These are phyloP conservation scores for Bombus turneri DNA, from an alignment of 1,140 invertebrate genomes.

Conservation along the genomic window DNA sequence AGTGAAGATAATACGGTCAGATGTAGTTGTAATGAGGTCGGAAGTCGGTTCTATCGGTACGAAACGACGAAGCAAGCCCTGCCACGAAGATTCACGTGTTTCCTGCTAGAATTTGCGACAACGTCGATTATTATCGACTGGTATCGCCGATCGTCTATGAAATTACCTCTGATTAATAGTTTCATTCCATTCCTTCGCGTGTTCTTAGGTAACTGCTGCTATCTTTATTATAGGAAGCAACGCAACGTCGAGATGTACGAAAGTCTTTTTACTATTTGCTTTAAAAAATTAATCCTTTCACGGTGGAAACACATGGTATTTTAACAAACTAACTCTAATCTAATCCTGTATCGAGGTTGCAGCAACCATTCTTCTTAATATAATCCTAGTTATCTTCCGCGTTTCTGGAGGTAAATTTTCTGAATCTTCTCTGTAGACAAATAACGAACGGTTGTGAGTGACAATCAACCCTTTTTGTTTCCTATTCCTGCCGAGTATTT, in stretches of 20 bases:
- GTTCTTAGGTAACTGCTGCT: neutral
- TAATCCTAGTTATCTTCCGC: too few relatives aligned
- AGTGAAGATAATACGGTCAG: conserved; percentile 39
- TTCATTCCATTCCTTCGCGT: neutral
- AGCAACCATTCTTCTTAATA: too few relatives aligned
- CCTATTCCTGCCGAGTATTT: too few relatives aligned
- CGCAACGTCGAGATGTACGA: neutral
- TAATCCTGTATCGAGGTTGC: too few relatives aligned
- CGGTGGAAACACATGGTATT: too few relatives aligned
- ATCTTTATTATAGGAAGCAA: neutral
- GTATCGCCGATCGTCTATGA: neutral
- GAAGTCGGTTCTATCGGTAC: neutral
- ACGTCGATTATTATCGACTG: conserved; percentile 7
- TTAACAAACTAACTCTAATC: too few relatives aligned
- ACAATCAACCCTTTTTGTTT: too few relatives aligned
- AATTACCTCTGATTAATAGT: neutral
- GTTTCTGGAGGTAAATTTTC: too few relatives aligned
- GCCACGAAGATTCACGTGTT: neutral
- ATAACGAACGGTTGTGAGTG: too few relatives aligned
- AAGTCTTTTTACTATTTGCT: neutral
- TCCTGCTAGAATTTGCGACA: neutral
- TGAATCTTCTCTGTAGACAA: too few relatives aligned
- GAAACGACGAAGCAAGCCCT: too few relatives aligned
- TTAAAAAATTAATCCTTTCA: too few relatives aligned
- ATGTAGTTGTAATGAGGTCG: conserved; percentile 56